Conservation (phyloP, 2,888 invertebrate genomes). For the Lithodes maja region DNA sequence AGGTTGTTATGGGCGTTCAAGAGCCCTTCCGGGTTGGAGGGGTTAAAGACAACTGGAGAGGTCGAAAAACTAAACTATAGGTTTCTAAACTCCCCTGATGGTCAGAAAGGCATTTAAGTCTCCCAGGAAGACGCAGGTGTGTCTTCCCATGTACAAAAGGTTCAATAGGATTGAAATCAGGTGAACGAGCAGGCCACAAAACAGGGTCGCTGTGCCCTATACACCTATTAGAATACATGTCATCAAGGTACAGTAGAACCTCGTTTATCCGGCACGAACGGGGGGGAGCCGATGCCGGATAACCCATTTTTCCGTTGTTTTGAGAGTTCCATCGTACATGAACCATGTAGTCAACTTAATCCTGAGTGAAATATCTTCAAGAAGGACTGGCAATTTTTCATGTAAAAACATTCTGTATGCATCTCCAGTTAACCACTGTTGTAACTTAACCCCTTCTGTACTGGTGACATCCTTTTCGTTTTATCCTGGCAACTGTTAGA, state of each 20-base stretch:
- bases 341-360: conserved; percentile 9
- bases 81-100: too few species aligned
- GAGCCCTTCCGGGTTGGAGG: too few species aligned
- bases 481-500: too few species aligned
- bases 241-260: not conserved
- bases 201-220: conserved; percentile 1
- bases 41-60: too few species aligned
- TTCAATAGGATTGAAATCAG: too few species aligned
- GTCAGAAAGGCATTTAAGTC: too few species aligned
- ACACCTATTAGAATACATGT: not conserved
- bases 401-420: conserved; percentile 10
- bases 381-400: not conserved
- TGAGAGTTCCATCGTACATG: not conserved
- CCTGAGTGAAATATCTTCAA: conserved; percentile 22
- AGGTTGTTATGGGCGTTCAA: too few species aligned
- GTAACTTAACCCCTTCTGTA: not conserved
- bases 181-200: not conserved
- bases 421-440: conserved; percentile 3
- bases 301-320: too few species aligned
- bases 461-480: too few species aligned
- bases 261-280: not conserved
- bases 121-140: too few species aligned
- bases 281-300: not conserved
- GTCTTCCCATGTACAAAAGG: too few species aligned
- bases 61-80: too few species aligned